A percentile compares a stretch with the other conserved stretches of the same genome.
Evolutionary conservation across 2,113 vertebrate genomes (phyloP).

Genomic region (Scopus umbretta): DNA sequence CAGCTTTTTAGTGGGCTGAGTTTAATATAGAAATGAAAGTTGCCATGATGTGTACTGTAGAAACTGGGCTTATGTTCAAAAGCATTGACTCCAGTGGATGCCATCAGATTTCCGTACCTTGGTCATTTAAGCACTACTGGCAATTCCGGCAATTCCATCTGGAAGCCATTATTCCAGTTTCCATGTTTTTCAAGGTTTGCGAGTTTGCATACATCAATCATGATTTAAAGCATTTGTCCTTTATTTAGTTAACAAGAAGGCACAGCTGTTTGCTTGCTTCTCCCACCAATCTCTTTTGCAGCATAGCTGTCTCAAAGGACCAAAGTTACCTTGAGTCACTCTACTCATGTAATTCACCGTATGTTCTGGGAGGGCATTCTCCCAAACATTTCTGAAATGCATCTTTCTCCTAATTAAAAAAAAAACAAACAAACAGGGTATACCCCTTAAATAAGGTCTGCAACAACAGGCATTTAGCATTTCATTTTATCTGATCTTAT

Average conservation of each 20-base stretch:
- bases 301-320: constrained; percentile 1
- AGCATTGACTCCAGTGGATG: neutral
- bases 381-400: neutral
- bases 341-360: neutral
- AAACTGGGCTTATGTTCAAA: neutral
- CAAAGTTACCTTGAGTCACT: constrained; percentile 2
- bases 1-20: neutral
- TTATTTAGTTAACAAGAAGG: constrained; percentile 51
- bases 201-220: constrained; percentile 1
- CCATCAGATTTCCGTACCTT: neutral
- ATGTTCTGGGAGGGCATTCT: constrained; percentile 29
- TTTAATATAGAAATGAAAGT: neutral
- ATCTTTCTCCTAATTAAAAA: neutral
- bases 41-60: neutral
- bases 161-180: neutral
- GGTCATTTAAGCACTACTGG: neutral
- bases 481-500: neutral
- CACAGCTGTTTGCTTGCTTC: constrained; percentile 55
- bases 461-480: neutral
- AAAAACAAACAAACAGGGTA: neutral
- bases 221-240: constrained; percentile 49
- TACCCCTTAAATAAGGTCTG: neutral
- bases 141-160: constrained; percentile 18
- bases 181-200: neutral
- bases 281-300: constrained; percentile 8